Conservation (phyloP, 1,140 invertebrate genomes). For the Cryptotermes secundus region DNA sequence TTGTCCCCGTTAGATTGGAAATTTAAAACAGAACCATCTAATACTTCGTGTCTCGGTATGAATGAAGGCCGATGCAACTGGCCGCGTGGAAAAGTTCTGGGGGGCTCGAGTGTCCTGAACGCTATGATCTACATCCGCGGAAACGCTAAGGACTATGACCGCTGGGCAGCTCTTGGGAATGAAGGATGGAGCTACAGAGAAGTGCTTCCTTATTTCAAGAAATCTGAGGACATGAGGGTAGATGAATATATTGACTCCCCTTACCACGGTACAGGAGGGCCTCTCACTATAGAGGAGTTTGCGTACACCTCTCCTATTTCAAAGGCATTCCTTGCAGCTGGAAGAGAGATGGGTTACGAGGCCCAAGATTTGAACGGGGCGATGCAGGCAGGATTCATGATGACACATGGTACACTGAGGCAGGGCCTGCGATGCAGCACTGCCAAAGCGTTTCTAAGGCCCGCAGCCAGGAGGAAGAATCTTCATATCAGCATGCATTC, state of each 20-base stretch:
- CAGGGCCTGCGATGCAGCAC: constrained; percentile 81
- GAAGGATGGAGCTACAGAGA: constrained; percentile 50
- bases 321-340: constrained; percentile 66
- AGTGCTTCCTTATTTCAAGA: constrained; percentile 35
- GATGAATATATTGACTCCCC: constrained; percentile 1
- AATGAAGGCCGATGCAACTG: constrained; percentile 58
- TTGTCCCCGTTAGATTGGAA: constrained; percentile 65
- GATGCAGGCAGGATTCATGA: constrained; percentile 69
- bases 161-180: constrained; percentile 60
- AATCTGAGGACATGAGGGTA: constrained; percentile 30
- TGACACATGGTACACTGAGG: constrained; percentile 73
- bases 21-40: constrained; percentile 62
- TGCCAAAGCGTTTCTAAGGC: constrained; percentile 75
- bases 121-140: constrained; percentile 79
- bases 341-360: constrained; percentile 67
- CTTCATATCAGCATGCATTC: constrained; percentile 58
- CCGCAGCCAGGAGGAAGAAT: constrained; percentile 67
- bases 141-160: constrained; percentile 62
- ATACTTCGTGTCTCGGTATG: constrained; percentile 54
- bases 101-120: constrained; percentile 77
- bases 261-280: constrained; percentile 70
- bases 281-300: constrained; percentile 64
- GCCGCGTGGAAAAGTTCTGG: constrained; percentile 69
- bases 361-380: constrained; percentile 73
- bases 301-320: constrained; percentile 61